These are phyloP conservation scores for Cephus cinctus DNA, from an alignment of 1,140 invertebrate genomes.

Conservation along the genomic window DNA sequence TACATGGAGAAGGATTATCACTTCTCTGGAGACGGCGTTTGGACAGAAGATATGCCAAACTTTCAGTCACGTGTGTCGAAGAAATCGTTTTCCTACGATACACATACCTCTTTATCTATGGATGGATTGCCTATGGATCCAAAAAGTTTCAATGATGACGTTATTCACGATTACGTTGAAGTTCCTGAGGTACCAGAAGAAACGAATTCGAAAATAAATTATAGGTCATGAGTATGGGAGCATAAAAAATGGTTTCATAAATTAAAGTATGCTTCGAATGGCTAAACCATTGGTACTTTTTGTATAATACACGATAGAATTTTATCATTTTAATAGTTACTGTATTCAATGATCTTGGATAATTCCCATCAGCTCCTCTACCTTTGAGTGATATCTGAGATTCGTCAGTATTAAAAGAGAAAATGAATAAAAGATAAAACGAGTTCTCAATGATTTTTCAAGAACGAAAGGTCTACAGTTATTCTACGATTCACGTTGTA, in stretches of 20 bases:
- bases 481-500: background rate
- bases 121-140: too few species aligned
- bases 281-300: background rate
- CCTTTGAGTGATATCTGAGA: background rate
- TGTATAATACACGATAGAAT: background rate
- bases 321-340: background rate
- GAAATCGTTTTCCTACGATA: too few species aligned
- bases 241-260: too few species aligned
- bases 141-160: background rate
- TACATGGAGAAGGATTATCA: slow-evolving; percentile 36
- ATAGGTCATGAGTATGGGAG: too few species aligned
- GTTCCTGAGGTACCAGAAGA: background rate
- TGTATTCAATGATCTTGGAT: background rate
- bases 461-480: background rate
- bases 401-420: background rate
- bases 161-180: background rate
- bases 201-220: background rate
- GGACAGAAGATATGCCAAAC: slow-evolving; percentile 13
- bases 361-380: too few species aligned
- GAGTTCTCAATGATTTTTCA: background rate
- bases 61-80: too few species aligned
- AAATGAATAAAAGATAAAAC: background rate
- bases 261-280: too few species aligned
- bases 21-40: slow-evolving; percentile 43
- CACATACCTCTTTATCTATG: too few species aligned